These are phyloP conservation scores for Mungos mungo DNA, from an alignment of 2,113 vertebrate species.

Conservation along the genomic window DNA sequence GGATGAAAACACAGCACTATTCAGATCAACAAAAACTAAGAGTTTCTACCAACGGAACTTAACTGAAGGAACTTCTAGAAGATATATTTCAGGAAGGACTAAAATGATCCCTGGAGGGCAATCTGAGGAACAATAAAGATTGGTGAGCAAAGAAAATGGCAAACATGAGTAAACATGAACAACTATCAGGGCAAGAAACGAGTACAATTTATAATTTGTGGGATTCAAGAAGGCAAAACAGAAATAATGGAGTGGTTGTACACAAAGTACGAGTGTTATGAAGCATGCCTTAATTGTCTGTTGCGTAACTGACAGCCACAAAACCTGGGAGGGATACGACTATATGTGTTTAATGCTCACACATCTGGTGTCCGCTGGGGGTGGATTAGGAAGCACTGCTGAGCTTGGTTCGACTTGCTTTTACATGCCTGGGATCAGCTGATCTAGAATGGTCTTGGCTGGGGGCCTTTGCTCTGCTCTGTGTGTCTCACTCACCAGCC, in stretches of 20 bases:
- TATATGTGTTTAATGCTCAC: not conserved
- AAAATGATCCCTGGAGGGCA: not conserved
- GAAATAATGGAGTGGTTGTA: not conserved
- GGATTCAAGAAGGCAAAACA: not conserved
- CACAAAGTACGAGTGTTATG: not conserved
- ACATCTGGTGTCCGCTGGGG: not conserved
- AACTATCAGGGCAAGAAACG: not conserved
- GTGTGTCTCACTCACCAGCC: not conserved
- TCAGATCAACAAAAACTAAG: not conserved
- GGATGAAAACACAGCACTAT: slow-evolving; percentile 13
- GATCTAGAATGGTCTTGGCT: not conserved
- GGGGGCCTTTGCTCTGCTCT: not conserved
- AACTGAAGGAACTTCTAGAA: slow-evolving; percentile 12
- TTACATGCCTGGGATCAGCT: not conserved
- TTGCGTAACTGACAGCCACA: not conserved
- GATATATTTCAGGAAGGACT: not conserved
- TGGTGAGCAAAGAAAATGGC: not conserved
- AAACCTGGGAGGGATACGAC: not conserved
- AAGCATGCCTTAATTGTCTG: not conserved
- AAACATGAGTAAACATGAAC: slow-evolving; percentile 2
- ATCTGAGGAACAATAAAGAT: not conserved
- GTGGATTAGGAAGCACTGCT: not conserved
- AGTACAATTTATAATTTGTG: not conserved
- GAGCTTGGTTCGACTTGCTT: not conserved
- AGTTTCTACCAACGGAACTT: not conserved